Conservation (phyloP, 2,888 invertebrate species). For the Ophion ellenae region DNA sequence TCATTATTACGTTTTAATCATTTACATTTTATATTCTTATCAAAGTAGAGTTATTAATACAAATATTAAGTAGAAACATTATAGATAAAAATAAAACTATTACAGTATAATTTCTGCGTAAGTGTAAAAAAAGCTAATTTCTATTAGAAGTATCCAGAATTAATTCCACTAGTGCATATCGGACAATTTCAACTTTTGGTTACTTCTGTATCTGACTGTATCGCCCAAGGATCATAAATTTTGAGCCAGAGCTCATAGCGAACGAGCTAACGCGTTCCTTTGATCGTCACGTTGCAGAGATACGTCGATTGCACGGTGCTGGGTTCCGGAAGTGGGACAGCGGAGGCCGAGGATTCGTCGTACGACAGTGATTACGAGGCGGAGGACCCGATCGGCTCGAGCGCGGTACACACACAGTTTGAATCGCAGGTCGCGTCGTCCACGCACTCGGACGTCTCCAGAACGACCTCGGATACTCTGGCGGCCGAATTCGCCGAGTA, state of each 20-base stretch:
- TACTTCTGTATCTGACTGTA: too few relatives aligned
- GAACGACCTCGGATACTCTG: constrained; percentile 93
- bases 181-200: too few relatives aligned
- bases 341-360: constrained; percentile 92
- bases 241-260: constrained; percentile 3
- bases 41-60: too few relatives aligned
- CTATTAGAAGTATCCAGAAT: too few relatives aligned
- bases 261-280: background rate
- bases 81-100: too few relatives aligned
- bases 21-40: too few relatives aligned
- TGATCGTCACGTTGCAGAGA: constrained; percentile 84
- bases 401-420: constrained; percentile 73
- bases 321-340: constrained; percentile 84
- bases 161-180: too few relatives aligned
- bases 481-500: constrained; percentile 94
- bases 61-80: too few relatives aligned
- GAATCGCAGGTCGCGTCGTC: constrained; percentile 77
- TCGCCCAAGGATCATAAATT: too few relatives aligned
- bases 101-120: too few relatives aligned
- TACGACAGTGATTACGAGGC: constrained; percentile 93
- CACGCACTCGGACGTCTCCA: constrained; percentile 90
- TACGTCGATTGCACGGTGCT: constrained; percentile 90
- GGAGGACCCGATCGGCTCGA: constrained; percentile 77
- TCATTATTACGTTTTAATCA: too few relatives aligned
- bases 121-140: too few relatives aligned